These are phyloP conservation scores for Perdix hodgsoniae DNA, from an alignment of 2,797 vertebrate species.

Conservation along the genomic window DNA sequence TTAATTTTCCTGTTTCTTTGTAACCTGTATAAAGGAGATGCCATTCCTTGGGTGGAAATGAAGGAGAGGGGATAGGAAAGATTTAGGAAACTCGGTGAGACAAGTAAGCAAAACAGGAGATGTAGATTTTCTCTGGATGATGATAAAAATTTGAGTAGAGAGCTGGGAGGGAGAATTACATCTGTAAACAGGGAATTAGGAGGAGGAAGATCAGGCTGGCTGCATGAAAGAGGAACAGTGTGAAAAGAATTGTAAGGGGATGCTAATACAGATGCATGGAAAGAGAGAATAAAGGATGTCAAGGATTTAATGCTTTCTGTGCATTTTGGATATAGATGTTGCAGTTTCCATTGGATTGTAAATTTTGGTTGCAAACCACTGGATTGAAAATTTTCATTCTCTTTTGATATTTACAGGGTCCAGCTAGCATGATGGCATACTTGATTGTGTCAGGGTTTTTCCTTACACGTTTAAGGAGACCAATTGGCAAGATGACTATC, in stretches of 20 bases:
- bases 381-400: neutral
- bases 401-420: constrained; percentile 84
- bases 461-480: constrained; percentile 92
- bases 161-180: neutral
- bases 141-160: neutral
- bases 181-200: neutral
- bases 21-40: neutral
- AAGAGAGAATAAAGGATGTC: neutral
- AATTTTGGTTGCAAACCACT: neutral
- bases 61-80: neutral
- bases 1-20: neutral
- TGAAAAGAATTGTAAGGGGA: neutral
- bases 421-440: constrained; percentile 94
- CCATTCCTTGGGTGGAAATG: neutral
- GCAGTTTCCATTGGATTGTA: neutral
- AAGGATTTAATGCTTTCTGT: neutral
- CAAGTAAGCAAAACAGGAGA: neutral
- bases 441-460: constrained; percentile 94
- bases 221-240: neutral
- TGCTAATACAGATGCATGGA: neutral
- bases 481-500: constrained; percentile 98
- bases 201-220: neutral
- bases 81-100: neutral
- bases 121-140: neutral
- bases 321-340: neutral